These are phyloP conservation scores for Nemotelus nigrinus DNA, from an alignment of 2,888 invertebrate species.

Conservation along the genomic window DNA sequence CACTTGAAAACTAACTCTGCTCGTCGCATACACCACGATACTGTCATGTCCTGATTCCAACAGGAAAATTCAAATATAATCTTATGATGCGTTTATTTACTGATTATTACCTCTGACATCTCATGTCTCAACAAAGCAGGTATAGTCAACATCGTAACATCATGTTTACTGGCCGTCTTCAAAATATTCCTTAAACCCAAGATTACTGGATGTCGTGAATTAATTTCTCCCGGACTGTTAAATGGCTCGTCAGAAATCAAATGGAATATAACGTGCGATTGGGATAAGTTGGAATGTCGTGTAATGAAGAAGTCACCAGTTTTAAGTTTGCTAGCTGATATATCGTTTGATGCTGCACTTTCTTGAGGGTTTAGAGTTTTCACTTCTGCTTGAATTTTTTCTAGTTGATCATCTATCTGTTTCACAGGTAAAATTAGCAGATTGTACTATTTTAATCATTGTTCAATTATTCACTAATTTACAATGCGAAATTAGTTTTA, in stretches of 20 bases:
- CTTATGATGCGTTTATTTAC: background rate
- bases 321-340: conserved; percentile 69
- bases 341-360: conserved; percentile 54
- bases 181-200: conserved; percentile 93
- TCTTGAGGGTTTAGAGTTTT: conserved; percentile 61
- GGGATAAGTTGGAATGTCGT: conserved; percentile 91
- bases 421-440: too few species aligned
- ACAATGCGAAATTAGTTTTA: too few species aligned
- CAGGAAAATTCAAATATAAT: background rate
- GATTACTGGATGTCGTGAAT: conserved; percentile 94
- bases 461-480: too few species aligned
- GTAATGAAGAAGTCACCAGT: conserved; percentile 89
- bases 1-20: conserved; percentile 99
- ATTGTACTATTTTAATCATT: too few species aligned
- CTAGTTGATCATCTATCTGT: conserved; percentile 85
- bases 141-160: conserved; percentile 91
- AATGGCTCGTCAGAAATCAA: conserved; percentile 86
- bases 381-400: conserved; percentile 72
- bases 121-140: conserved; percentile 93
- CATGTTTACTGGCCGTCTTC: conserved; percentile 93
- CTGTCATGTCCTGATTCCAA: conserved; percentile 84
- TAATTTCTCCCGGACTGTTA: conserved; percentile 80
- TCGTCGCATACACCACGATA: conserved; percentile 94
- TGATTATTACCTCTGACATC: conserved; percentile 82
- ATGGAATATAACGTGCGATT: conserved; percentile 95